phyloP scores from a whole-genome alignment of 2,797 vertebrate species.

The Psittacula derbiana region DNA sequence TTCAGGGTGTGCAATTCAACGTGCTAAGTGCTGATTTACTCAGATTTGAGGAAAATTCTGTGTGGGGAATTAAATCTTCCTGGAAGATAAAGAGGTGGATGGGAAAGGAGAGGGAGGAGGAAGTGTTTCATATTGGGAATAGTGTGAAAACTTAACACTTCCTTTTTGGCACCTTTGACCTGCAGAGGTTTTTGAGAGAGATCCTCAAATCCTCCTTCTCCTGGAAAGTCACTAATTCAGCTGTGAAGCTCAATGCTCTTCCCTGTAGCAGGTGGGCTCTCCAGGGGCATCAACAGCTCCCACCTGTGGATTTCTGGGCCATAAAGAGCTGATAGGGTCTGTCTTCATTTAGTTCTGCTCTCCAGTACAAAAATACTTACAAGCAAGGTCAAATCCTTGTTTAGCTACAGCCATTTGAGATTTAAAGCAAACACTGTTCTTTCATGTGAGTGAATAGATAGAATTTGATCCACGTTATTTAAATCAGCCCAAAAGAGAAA shows the following conservation, averaged over 20 bases:
- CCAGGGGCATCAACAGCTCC: neutral
- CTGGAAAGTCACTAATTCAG: neutral
- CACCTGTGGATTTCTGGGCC: neutral
- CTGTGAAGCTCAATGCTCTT: neutral
- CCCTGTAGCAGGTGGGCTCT: neutral
- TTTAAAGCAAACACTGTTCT: neutral
- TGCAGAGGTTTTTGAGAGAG: neutral
- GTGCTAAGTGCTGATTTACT: neutral
- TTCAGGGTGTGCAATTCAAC: neutral
- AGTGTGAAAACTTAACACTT: neutral
- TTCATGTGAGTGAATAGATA: neutral
- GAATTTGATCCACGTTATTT: neutral
- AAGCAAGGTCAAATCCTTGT: neutral
- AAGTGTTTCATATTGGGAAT: neutral
- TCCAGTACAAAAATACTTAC: neutral
- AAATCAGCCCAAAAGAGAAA: neutral
- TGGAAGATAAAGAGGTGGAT: neutral
- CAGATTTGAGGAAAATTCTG: neutral
- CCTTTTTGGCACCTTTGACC: rapidly evolving
- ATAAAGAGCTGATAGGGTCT: neutral
- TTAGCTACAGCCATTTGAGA: neutral
- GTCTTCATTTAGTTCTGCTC: neutral
- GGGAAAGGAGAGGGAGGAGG: neutral
- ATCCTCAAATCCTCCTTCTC: neutral
- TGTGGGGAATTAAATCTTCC: neutral